Percentiles rank a stretch among this genome's conserved stretches.
These are phyloP conservation scores for Atta cephalotes DNA, from an alignment of 1,140 invertebrate species.

Conservation along the genomic window DNA sequence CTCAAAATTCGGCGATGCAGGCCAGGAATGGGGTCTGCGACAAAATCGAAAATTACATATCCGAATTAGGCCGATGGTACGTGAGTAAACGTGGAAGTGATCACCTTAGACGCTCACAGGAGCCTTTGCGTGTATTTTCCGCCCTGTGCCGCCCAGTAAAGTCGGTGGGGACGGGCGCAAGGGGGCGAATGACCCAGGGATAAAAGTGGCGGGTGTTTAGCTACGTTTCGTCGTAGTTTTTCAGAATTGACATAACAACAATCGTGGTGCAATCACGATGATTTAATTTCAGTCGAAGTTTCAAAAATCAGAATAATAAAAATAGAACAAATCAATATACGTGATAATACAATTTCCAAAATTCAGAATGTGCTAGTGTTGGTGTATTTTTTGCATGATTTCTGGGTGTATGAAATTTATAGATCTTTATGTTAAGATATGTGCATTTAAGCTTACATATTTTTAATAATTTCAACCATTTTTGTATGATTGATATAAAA, in stretches of 20 bases:
- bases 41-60: slow-evolving; percentile 89
- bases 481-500: background rate
- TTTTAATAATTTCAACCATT: background rate
- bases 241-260: background rate
- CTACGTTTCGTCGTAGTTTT: slow-evolving; percentile 25
- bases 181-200: slow-evolving; percentile 40
- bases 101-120: background rate
- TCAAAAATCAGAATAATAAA: background rate
- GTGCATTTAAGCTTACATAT: background rate
- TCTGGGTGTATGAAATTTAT: background rate
- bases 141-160: slow-evolving; percentile 35
- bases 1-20: slow-evolving; percentile 81
- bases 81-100: slow-evolving; percentile 72
- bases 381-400: background rate
- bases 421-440: background rate
- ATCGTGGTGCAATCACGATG: background rate
- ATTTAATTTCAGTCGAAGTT: background rate
- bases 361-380: slow-evolving; percentile 12
- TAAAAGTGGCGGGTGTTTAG: slow-evolving; percentile 66
- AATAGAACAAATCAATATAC: slow-evolving; percentile 30
- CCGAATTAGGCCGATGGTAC: slow-evolving; percentile 89
- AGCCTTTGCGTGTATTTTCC: slow-evolving; percentile 40
- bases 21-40: slow-evolving; percentile 87
- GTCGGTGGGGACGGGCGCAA: slow-evolving; percentile 47
- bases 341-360: slow-evolving; percentile 1